Evolutionary conservation across 1,140 invertebrate genomes (phyloP), one percentile per base, ranked within the genome.

Genomic region (Ips typographus): DNA sequence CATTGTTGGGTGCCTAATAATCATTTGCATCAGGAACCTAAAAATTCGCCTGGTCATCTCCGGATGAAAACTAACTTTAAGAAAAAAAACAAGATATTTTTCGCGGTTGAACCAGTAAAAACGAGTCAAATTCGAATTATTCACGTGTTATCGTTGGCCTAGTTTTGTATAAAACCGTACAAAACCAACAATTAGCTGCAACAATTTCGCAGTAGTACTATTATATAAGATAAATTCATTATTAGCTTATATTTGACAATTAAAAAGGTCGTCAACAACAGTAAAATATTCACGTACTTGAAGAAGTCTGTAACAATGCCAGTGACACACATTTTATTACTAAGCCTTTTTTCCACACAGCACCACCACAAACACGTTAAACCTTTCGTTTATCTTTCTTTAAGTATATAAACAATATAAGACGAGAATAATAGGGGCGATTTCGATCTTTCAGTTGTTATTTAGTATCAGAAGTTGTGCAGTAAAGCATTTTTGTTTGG

Each of bases 311-410:
- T 47, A 7, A 1, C 44, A 47, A 7, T 47, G 44, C 6, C 44
- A 47, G 6, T 7, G 44, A 6, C 22, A 47, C 22, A n/a, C 44
- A 7, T n/a, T 7, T n/a, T 7, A 47, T 47, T n/a, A 47, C 44
- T 7, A 47, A 6, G 22, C 22, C 44, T 55, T 36, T 55, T 58
- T 58, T 58, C 56, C 56, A 40, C 56, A 58, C 56, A 40, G 56
- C 56, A 58, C 56, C 38, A 58, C 56, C 5, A 4, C 8, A n/a
- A n/a, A n/a, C n/a, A n/a, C n/a, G 40, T 40, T n/a, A 58, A 40
- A 39, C 40, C 6, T 58, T 40, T 58, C 37, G 5, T 58, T 58
- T 58, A 58, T 58, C 56, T 58, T 58, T 40, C 40, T n/a, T n/a
- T n/a, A n/a, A n/a, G n/a, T n/a, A n/a, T n/a, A n/a, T n/a, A n/a